phyloP scores from a whole-genome alignment of 2,888 invertebrate genomes.

The Gerris lacustris region DNA sequence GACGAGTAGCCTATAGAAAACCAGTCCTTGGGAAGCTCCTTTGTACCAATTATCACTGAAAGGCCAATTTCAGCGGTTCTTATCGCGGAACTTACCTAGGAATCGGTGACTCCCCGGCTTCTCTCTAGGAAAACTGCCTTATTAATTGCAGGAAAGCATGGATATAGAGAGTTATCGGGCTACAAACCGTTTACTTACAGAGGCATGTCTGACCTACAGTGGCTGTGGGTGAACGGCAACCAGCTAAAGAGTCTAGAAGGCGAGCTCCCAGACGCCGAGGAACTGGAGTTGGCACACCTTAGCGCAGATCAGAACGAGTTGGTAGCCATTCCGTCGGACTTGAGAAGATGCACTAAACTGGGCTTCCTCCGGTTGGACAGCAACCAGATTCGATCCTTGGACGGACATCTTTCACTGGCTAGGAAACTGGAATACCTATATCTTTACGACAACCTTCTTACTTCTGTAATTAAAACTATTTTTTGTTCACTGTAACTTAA shows the following conservation, averaged over 20 bases:
- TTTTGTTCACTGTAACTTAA: neutral
- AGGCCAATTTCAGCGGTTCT: too few species aligned
- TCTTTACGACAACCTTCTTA: constrained; percentile 60
- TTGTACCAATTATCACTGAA: too few species aligned
- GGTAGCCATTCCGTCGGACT: constrained; percentile 55
- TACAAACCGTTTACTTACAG: constrained; percentile 32
- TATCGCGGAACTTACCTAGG: too few species aligned
- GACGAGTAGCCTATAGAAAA: too few species aligned
- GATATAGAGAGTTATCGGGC: neutral
- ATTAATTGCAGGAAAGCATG: too few species aligned
- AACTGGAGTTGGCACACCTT: constrained; percentile 51
- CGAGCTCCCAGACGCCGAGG: constrained; percentile 57
- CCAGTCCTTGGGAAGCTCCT: too few species aligned
- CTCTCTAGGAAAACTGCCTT: constrained; percentile 8
- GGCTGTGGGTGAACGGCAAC: constrained; percentile 68
- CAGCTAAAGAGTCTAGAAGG: constrained; percentile 59
- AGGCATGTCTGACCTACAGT: constrained; percentile 57
- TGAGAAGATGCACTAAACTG: constrained; percentile 54
- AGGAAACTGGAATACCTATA: constrained; percentile 52
- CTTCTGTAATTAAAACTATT: constrained; percentile 46
- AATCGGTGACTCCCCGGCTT: neutral
- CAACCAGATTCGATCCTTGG: constrained; percentile 57
- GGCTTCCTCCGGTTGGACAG: constrained; percentile 59
- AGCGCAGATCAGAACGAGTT: constrained; percentile 63
- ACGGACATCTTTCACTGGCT: constrained; percentile 58